phyloP scores from a whole-genome alignment of 2,113 vertebrate genomes.

The Campylomormyrus tamandua region DNA sequence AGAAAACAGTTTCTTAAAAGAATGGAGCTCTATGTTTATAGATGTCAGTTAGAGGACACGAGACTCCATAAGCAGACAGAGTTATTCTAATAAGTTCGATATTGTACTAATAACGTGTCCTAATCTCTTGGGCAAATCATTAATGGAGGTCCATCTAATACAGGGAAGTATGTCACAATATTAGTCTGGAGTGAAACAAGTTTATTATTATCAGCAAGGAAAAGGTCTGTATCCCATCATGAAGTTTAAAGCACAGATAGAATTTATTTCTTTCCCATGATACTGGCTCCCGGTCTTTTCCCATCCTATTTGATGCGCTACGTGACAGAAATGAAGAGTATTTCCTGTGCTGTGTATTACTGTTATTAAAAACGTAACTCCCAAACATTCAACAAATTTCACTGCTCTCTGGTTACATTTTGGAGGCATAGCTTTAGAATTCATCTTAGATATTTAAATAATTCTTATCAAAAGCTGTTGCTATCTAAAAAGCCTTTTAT shows the following conservation, averaged over 20 bases:
- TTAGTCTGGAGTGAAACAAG: neutral
- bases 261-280: neutral
- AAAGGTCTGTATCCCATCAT: neutral
- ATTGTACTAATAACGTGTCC: neutral
- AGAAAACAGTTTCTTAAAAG: neutral
- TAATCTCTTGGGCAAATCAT: neutral
- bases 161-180: neutral
- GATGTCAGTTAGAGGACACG: neutral
- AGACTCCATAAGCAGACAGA: neutral
- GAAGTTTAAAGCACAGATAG: neutral
- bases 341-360: neutral
- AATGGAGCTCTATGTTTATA: neutral
- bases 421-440: neutral
- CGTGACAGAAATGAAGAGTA: neutral
- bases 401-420: neutral
- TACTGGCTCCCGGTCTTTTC: neutral
- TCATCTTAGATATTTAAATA: neutral
- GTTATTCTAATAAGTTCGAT: neutral
- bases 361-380: neutral
- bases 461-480: neutral
- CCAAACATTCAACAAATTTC: neutral
- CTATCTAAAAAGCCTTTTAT: neutral
- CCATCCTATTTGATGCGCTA: neutral
- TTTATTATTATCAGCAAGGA: neutral
- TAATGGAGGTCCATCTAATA: neutral